These are phyloP conservation scores for Ammospiza nelsoni DNA, from an alignment of 2,113 vertebrate genomes.

Conservation along the genomic window DNA sequence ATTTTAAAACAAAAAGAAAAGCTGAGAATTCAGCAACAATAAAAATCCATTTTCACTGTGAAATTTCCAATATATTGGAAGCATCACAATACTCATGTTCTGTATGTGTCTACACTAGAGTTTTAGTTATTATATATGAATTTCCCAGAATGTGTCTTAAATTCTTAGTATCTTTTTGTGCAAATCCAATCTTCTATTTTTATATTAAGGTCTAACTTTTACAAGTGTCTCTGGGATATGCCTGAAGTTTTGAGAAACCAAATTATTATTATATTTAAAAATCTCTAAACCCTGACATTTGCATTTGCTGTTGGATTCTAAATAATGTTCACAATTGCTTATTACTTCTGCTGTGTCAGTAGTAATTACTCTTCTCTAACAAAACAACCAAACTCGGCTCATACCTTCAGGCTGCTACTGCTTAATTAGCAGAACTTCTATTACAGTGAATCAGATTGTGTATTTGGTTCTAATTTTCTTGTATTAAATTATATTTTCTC, in stretches of 20 bases:
- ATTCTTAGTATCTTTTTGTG: constrained; percentile 31
- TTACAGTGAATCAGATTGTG: background rate
- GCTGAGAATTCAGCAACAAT: background rate
- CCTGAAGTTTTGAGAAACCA: constrained; percentile 27
- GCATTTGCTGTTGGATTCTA: background rate
- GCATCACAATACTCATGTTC: background rate
- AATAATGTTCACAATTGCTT: background rate
- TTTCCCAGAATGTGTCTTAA: constrained; percentile 23
- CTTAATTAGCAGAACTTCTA: background rate
- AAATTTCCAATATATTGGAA: background rate
- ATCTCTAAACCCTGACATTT: background rate
- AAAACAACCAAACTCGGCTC: background rate
- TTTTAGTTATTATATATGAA: background rate
- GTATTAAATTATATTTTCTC: background rate
- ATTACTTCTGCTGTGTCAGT: background rate
- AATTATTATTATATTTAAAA: constrained; percentile 32
- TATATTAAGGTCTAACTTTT: constrained; percentile 52
- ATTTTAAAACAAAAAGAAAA: background rate
- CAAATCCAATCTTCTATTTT: constrained; percentile 55
- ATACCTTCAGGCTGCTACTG: background rate
- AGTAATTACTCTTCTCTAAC: background rate
- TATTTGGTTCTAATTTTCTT: background rate
- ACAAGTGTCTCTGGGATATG: background rate
- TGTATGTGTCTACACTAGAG: background rate
- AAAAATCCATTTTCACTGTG: constrained; percentile 6